Base-by-base conservation (phyloP, 2,888 invertebrate genomes). In the Heliconius cydno region DNA sequence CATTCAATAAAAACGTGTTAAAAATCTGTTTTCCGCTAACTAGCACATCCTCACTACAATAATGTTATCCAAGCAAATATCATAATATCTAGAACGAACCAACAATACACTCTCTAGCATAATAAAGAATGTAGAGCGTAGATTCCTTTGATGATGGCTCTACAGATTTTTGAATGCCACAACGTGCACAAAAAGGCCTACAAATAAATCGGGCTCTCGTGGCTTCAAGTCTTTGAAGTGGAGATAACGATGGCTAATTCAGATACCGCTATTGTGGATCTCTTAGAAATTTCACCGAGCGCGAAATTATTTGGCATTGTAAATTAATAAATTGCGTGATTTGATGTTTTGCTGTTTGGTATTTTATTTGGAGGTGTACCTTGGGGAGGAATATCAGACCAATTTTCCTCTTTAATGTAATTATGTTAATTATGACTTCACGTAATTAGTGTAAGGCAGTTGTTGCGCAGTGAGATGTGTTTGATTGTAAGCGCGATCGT, bases 251-350 rank as follows among this genome's bases (percentile, higher is more conserved):
- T 72, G 72, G 60, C 76, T 79, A 60, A 68, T 77, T 74, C 74
- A 52, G 81, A 81, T 81, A 79, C 34, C 63, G 30, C 70, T 52
- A 76, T 81, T 80, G 81, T 81, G n/a, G 25, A 57, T 73, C 34
- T 52, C 72, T 22, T 30, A 38, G 60, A 73, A n/a, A 60, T 60
- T 13, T 60, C 25, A 57, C 81, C 76, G 79, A 77, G 65, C 38
- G 81, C n/a, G 34, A 73, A 75, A 77, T 81, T 78, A 79, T 79
- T 79, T 79, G 67, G 75, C 77, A 79, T 81, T 81, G 81, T 81
- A 81, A 76, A 81, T 81, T 79, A 81, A 77, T 73, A 77, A 79
- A 80, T 74, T 81, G 77, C 60, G 74, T 75, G 67, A 77, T 77
- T 79, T 76, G 57, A 67, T 76, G 77, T 75, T 79, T 79, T 79